These are phyloP conservation scores for Chelonoidis abingdonii DNA, from an alignment of 2,113 vertebrate species.

Conservation along the genomic window DNA sequence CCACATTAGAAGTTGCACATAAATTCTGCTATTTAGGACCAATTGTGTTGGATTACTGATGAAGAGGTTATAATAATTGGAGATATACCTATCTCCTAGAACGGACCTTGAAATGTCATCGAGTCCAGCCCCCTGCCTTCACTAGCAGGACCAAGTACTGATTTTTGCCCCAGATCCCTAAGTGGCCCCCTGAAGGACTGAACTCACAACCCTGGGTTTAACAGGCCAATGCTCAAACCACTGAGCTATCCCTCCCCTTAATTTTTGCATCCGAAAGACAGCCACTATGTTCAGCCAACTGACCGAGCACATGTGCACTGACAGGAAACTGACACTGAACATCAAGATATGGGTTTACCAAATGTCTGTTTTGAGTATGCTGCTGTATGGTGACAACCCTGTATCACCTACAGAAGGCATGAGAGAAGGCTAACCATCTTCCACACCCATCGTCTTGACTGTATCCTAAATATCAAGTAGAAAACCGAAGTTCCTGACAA, in stretches of 20 bases:
- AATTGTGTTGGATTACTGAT: background rate
- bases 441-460: background rate
- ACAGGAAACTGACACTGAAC: background rate
- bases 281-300: background rate
- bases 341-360: background rate
- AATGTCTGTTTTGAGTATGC: background rate
- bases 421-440: background rate
- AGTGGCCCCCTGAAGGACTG: no score
- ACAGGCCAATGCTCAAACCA: no score
- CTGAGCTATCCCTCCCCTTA: background rate
- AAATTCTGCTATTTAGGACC: background rate
- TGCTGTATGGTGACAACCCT: background rate
- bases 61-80: no score
- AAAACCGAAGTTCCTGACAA: background rate
- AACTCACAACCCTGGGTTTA: no score
- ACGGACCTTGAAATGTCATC: no score
- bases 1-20: background rate
- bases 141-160: no score
- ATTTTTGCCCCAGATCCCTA: no score
- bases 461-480: background rate
- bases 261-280: background rate
- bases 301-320: background rate
- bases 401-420: background rate
- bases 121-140: no score
- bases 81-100: no score